Evolutionary conservation across 1,140 invertebrate species (phyloP), one percentile per base, ranked within the genome.

Genomic region (Nixonia krombeini): DNA sequence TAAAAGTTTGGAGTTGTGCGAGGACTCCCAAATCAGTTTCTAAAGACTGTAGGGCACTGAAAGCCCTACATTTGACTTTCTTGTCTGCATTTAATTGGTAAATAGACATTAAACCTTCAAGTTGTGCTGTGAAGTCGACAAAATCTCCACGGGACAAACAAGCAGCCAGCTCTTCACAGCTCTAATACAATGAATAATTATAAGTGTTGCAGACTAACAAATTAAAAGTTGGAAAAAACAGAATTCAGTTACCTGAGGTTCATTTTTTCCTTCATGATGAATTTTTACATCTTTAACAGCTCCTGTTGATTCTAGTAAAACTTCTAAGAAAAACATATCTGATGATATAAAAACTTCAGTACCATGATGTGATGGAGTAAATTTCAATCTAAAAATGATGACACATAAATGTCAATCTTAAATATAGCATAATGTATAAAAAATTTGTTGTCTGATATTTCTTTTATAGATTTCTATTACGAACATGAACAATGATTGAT

Each of bases 291-390:
- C 96, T 79, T 92, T 92, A 0, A 98, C 91, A 35, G 88, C 88
- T 31, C 95, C 96, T 51, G 87, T 90, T 0, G 89, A 85, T 74
- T 96, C 94, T 21, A 98, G 85, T 25, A 94, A 77, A 58, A 98
- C 93, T 87, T 98, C 95, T 62, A 98, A 88, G 80, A 96, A 97
- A 83, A 98, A 98, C 95, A 98, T 98, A 79, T 97, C 96, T 0
- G 94, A 96, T 16, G 93, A 96, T 82, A 98, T 96, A 73, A 96
- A 96, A 58, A 94, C 88, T 78, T 93, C 92, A 26, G 91, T 90
- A 31, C 89, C 92, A 17, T 66, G 89, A 88, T 74, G 87, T 88
- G 72, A 91, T 9, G 65, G 58, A 8, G 58, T 90, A 80, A 94
- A 94, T 77, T 92, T 93, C 69, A 95, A 87, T 7, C 92, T 94